Base-by-base conservation (phyloP, 2,888 invertebrate species). In the Stenoptilia bipunctidactyla region DNA sequence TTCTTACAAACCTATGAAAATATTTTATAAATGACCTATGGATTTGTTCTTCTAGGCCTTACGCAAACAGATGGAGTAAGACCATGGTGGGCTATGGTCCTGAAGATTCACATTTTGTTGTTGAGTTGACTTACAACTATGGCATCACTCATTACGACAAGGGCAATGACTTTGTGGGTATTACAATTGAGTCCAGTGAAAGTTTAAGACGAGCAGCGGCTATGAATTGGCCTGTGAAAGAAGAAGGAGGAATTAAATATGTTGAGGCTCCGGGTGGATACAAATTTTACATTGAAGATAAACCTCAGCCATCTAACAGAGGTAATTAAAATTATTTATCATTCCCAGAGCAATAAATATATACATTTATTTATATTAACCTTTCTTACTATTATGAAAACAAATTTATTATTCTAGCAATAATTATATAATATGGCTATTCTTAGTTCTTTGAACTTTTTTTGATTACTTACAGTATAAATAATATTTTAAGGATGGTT, bases 1-100 rank as follows among this genome's bases (percentile, higher is more conserved):
- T 20, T 20, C 8, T 20, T 20, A 20, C 20, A 20, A 20, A 20
- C n/a, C n/a, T 20, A 20, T 20, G 3, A 20, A 8, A 20, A 20
- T 20, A 20, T 20, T 20, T 20, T 20, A 20, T 20, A 20, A 20
- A 20, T 20, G 4, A 20, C 4, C n/a, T n/a, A n/a, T n/a, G n/a
- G n/a, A n/a, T n/a, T n/a, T 30, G 12, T 8, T n/a, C 9, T 30
- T 30, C 10, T 63, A 97, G 97, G n/a, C 97, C 97, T 0, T 98
- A 98, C 61, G 95, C 94, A 56, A 97, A 96, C 56, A 91, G 94
- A 52, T 99, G 99, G 99, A 97, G 97, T 65, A 99, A 99, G 83
- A 98, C 98, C 0, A 99, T 99, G 98, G 88, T 98, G 36, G 99
- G 98, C 1, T 99, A 97, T 74, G 98, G 98, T 0, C 90, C 94